Evolutionary conservation across 2,797 vertebrate species (phyloP), one percentile per base, ranked within the genome.

Genomic region (Choloepus didactylus): DNA sequence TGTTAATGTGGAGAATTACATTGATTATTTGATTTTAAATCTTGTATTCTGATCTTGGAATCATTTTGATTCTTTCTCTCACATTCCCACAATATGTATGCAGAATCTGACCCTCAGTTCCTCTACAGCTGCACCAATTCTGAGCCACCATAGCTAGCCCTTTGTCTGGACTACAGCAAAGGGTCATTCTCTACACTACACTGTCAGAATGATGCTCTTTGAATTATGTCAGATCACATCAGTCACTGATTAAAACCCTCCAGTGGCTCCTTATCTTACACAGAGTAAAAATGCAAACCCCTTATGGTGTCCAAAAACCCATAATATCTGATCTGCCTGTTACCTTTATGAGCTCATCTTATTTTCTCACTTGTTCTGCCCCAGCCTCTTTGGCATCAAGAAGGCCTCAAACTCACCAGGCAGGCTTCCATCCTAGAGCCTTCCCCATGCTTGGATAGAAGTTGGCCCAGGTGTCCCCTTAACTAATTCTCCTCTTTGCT

Each of bases 101-200:
- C 27, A 66, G 75, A 75, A 29, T 3, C 31, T 31, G 2, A 19
- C 35, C 6, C 9, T 35, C 18, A 35, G 56, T 6, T 41, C 1
- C 6, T 38, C 14, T 31, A 21, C 9, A 1, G 2, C 14, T 54
- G 23, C 4, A 8, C 2, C 10, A 3, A 27, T 60, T 84, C 31
- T 4, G 29, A 90, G 49, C 23, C 25, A 38, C 29, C 16, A 8
- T 16, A 35, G 35, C 46, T 31, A 21, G 31, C 14, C 2, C 49
- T 27, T 38, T 81, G 35, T 23, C 46, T 18, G n/a, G 25, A 18
- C 49, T 3, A 2, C 41, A 54, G 27, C 35, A 12, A 5, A 6
- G 56, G 49, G 1, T 18, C 56, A 25, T 9, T 49, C 25, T 76
- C 66, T 11, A 23, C 1, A 6, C 3, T 2, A 0, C 4, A 23